phyloP scores from a whole-genome alignment of 1,140 invertebrate species.

The Augochlora pura region DNA sequence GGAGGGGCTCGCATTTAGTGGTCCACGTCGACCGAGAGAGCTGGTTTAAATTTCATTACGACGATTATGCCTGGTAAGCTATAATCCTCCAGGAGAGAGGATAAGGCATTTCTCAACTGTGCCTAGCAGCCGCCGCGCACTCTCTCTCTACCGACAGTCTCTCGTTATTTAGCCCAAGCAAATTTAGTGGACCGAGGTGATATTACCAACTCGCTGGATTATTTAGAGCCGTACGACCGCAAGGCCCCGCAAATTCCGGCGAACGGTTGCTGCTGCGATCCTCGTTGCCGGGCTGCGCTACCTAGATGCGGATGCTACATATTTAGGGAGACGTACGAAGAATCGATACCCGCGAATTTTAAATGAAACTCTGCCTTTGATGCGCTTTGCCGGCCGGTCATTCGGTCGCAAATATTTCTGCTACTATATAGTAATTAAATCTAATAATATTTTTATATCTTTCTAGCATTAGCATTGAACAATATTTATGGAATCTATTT shows the following conservation, averaged over 20 bases:
- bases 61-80: slow-evolving; percentile 63
- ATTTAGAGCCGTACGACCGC: slow-evolving; percentile 59
- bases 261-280: slow-evolving; percentile 33
- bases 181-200: slow-evolving; percentile 60
- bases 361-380: slow-evolving; percentile 22
- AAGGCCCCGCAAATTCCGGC: slow-evolving; percentile 52
- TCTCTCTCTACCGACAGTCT: slow-evolving; percentile 16
- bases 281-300: slow-evolving; percentile 29
- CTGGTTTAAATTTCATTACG: slow-evolving; percentile 68
- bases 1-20: not conserved
- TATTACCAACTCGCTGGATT: slow-evolving; percentile 62
- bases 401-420: too few species aligned
- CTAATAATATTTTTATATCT: too few species aligned
- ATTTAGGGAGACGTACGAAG: slow-evolving; percentile 26
- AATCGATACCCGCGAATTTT: slow-evolving; percentile 31
- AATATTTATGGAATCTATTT: too few species aligned
- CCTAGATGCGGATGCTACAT: slow-evolving; percentile 5
- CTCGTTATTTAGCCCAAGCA: slow-evolving; percentile 49
- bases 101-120: slow-evolving; percentile 51
- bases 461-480: too few species aligned
- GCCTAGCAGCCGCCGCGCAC: slow-evolving; percentile 36
- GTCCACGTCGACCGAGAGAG: slow-evolving; percentile 6
- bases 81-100: slow-evolving; percentile 53
- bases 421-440: too few species aligned
- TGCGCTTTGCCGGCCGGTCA: too few species aligned